A percentile compares a stretch with the other conserved stretches of the same genome.
phyloP scores from a whole-genome alignment of 2,888 invertebrate species.

The Junonia oenone region DNA sequence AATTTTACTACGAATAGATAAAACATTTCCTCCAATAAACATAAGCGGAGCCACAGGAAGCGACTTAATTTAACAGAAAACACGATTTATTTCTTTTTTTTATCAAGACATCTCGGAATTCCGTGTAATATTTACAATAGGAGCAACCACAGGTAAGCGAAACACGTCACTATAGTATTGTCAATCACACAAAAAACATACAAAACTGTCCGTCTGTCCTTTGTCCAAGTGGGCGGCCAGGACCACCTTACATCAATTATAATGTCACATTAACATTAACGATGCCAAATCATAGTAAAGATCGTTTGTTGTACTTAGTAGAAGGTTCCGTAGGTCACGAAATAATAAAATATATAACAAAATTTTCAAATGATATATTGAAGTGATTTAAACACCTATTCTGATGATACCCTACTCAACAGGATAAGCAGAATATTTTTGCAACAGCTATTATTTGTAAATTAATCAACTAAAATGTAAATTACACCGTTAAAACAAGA shows the following conservation, averaged over 20 bases:
- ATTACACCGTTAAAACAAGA: no score
- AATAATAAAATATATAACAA: no score
- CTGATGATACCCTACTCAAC: no score
- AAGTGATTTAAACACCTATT: no score
- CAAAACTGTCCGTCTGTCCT: conserved; percentile 9
- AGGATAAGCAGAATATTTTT: no score
- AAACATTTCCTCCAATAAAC: neutral
- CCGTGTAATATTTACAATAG: conserved; percentile 1
- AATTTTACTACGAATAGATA: neutral
- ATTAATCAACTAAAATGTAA: no score
- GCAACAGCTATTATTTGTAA: no score
- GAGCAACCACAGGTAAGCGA: conserved; percentile 9
- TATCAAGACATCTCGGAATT: neutral
- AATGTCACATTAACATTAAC: conserved; percentile 37
- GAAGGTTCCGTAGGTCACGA: no score
- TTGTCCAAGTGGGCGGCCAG: conserved; percentile 32
- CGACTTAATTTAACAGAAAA: neutral
- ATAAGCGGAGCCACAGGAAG: neutral
- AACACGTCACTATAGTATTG: conserved; percentile 17
- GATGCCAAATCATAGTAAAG: no score
- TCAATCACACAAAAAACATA: conserved; percentile 26
- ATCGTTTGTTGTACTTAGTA: no score
- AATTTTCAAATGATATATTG: no score
- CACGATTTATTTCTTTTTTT: no score
- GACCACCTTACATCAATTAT: conserved; percentile 37